Evolutionary conservation across 2,888 invertebrate genomes (phyloP).

Genomic region (Aethes cnicana): DNA sequence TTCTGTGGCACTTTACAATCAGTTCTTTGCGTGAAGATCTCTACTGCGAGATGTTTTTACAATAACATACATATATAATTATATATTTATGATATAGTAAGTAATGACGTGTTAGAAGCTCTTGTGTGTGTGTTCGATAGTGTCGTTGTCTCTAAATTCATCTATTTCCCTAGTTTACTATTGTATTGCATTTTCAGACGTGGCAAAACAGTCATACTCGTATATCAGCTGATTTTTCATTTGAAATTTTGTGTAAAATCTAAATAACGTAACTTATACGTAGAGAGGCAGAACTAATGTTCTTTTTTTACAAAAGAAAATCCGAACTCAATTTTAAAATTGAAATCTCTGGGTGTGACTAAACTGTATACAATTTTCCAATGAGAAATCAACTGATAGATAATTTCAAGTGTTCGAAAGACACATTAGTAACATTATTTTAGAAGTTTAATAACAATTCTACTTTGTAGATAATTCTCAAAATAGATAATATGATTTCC

Average conservation of each 20-base stretch:
- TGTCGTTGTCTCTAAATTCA: slow-evolving; percentile 77
- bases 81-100: slow-evolving; percentile 21
- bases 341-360: too few species aligned
- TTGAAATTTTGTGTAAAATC: slow-evolving; percentile 26
- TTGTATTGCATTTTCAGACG: slow-evolving; percentile 26
- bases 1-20: slow-evolving; percentile 67
- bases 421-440: slow-evolving; percentile 31
- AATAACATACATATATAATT: slow-evolving; percentile 31
- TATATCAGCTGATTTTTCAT: slow-evolving; percentile 30
- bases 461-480: too few species aligned
- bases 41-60: slow-evolving; percentile 44
- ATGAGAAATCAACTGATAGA: slow-evolving; percentile 32
- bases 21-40: slow-evolving; percentile 61
- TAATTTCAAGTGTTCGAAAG: slow-evolving; percentile 15
- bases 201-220: background rate
- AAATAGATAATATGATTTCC: too few species aligned
- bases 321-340: too few species aligned
- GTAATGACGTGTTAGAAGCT: slow-evolving; percentile 56
- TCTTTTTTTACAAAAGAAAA: too few species aligned
- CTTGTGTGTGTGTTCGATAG: slow-evolving; percentile 65
- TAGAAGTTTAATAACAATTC: background rate
- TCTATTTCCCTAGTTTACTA: slow-evolving; percentile 47
- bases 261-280: too few species aligned
- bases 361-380: too few species aligned
- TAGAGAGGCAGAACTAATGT: too few species aligned